Base-by-base conservation (phyloP, 2,888 invertebrate genomes). In the Villa cingulata region DNA sequence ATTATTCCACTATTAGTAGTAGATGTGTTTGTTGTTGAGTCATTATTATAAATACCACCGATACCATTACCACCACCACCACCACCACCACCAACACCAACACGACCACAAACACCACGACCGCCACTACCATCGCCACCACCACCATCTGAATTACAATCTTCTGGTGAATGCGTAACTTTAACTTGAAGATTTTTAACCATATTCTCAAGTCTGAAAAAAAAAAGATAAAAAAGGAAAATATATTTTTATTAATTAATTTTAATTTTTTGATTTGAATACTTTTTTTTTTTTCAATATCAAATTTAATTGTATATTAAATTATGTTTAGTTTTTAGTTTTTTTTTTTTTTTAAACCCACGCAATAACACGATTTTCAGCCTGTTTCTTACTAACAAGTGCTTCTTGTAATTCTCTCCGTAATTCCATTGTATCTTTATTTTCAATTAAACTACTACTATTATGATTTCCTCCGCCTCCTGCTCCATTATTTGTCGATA, bases 361-460 rank as follows among this genome's bases (percentile, higher is more conserved):
- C 69, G 66, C 68, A 58, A 66, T 66, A 57, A 68, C 65, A 60
- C 66, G 65, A 57, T 63, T 63, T 57, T 68, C 68, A 45, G 68
- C 65, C 55, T 66, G 61, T 56, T 67, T 66, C 55, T 64, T 65
- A 53, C 64, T 64, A 48, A 64, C 63, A 46, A 64, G 57, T 46
- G 68, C 66, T 55, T 67, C 67, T 41, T 62, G 62, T 10, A 68
- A 58, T 51, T 69, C 68, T 50, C 63, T 58, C 45, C 64, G 60
- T 15, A 70, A 54, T 42, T 63, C 63, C 10, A 65, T 54, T 36
- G 64, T 56, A 17, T 58, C 58, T 41, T 58, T 52, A n/a, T n/a
- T n/a, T 46, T 53, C 55, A 46, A 54, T 51, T 53, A 57, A 53
- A 38, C 56, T 39, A 15, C 29, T 39, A 14, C 37, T 40, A 37